Evolutionary conservation across 1,140 invertebrate genomes (phyloP), one percentile per base, ranked within the genome.

Genomic region (Cherax destructor): DNA sequence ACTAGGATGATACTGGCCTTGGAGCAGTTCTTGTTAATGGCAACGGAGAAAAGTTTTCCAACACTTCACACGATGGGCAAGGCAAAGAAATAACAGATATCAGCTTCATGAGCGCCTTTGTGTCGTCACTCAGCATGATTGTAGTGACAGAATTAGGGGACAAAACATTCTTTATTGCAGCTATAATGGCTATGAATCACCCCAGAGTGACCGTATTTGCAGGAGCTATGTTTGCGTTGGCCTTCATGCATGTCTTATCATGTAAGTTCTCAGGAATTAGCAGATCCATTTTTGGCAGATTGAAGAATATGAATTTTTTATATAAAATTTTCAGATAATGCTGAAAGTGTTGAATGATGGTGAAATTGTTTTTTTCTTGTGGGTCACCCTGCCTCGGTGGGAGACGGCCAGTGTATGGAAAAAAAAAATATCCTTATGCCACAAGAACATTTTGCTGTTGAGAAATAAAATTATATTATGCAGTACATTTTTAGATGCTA

Each of bases 111-210:
- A 98, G 99, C 95, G 99, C 97, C 5, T 99, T 99, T 94, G 94
- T 99, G 74, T 98, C 98, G 76, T 97, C 99, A 0, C 95, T 99
- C 88, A 99, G 98, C 59, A 98, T 99, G 56, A 99, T 99, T 93
- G 96, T 99, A 80, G 98, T 99, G 13, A 99, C 98, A 6, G 99
- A 99, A 95, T 95, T 99, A 56, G 99, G 99, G 0, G 99, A 99
- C 95, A 99, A 99, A 95, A 99, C 99, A n/a, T 99, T 99, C 95
- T 99, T 99, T 95, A 99, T 99, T 93, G 99, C 99, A 72, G 99
- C 99, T 93, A 99, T 99, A 92, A 99, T 99, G 98, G 98, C 99
- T 4, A 99, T 99, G 98, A 96, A 98, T 94, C 98, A 99, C 96
- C 97, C 99, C 4, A 95, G 99, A 92, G 94, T 98, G 16, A 97